Conservation (phyloP, 2,888 invertebrate species). For the Candidula unifasciata region DNA sequence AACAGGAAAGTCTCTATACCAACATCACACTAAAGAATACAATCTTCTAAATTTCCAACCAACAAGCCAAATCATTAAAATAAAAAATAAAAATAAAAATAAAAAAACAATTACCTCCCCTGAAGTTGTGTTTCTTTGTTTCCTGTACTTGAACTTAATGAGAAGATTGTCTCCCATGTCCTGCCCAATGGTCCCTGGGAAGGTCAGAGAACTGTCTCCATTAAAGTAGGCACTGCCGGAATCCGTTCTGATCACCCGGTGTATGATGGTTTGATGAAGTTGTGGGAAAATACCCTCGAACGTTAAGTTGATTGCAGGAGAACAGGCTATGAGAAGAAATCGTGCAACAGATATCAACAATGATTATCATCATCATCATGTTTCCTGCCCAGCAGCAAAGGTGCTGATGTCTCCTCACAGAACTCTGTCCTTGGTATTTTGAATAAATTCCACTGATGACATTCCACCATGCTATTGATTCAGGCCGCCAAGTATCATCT, state of each 20-base stretch:
- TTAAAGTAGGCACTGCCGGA: slow-evolving; percentile 65
- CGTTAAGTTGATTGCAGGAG: slow-evolving; percentile 41
- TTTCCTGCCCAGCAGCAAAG: too few species aligned
- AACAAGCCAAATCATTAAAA: too few species aligned
- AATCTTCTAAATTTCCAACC: too few species aligned
- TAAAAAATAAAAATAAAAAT: not conserved
- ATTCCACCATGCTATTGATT: too few species aligned
- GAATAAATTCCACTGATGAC: too few species aligned
- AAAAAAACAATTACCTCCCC: not conserved
- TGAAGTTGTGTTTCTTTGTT: slow-evolving; percentile 32
- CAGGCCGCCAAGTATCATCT: too few species aligned
- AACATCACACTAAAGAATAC: too few species aligned
- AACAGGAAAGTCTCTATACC: too few species aligned
- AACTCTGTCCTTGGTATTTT: too few species aligned
- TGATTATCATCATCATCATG: too few species aligned
- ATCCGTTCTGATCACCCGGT: slow-evolving; percentile 59
- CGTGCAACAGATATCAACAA: too few species aligned
- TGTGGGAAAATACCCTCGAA: slow-evolving; percentile 63
- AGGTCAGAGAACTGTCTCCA: slow-evolving; percentile 61
- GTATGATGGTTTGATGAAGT: slow-evolving; percentile 57
- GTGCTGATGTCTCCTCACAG: too few species aligned
- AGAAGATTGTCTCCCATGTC: slow-evolving; percentile 62
- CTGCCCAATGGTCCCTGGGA: slow-evolving; percentile 61
- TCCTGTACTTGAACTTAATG: slow-evolving; percentile 59
- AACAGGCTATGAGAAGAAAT: slow-evolving; percentile 19